phyloP scores from a whole-genome alignment of 2,888 invertebrate species.

The Ptycholaimellus sp. region DNA sequence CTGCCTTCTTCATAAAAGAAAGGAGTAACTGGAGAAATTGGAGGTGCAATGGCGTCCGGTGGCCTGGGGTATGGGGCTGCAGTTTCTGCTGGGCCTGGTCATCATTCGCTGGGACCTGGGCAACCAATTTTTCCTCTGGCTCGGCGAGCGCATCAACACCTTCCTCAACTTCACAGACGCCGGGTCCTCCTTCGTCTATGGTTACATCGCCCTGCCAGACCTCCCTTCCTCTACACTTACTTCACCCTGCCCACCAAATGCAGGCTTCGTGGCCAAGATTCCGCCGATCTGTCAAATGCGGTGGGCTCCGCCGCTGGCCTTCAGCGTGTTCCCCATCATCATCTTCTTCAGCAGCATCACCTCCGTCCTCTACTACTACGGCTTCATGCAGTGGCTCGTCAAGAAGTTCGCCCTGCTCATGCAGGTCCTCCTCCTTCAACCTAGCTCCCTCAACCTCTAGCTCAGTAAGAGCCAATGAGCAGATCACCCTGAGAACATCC shows the following conservation, averaged over 20 bases:
- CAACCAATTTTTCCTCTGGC: constrained; percentile 36
- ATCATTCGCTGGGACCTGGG: constrained; percentile 51
- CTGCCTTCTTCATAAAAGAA: too few species aligned
- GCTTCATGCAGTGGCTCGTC: constrained; percentile 61
- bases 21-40: too few species aligned
- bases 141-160: too few species aligned
- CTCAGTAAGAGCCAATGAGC: too few species aligned
- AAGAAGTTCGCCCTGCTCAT: constrained; percentile 21
- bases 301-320: too few species aligned
- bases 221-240: too few species aligned
- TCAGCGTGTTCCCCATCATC: too few species aligned
- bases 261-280: too few species aligned
- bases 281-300: too few species aligned
- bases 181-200: constrained; percentile 60
- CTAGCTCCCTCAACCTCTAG: not conserved
- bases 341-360: constrained; percentile 75
- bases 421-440: constrained; percentile 27
- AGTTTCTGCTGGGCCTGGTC: constrained; percentile 56
- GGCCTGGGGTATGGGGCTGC: constrained; percentile 50
- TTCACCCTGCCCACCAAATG: too few species aligned
- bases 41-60: constrained; percentile 45
- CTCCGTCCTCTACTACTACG: constrained; percentile 60
- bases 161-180: constrained; percentile 51
- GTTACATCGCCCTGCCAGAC: constrained; percentile 30
- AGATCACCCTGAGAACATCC: constrained; percentile 54